Conservation (phyloP, 2,113 vertebrate species). For the Aplodontia rufa region DNA sequence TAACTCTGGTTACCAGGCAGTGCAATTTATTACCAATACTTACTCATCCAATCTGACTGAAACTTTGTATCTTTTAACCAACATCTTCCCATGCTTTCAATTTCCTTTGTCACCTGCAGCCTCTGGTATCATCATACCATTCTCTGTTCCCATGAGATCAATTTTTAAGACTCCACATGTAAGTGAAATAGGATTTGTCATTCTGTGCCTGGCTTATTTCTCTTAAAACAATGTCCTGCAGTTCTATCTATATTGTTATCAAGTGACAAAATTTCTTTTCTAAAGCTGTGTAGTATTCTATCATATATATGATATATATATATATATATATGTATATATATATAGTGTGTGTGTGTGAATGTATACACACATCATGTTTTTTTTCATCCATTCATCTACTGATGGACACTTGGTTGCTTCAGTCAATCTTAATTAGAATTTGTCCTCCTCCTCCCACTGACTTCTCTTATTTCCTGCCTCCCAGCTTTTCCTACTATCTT, state of each 20-base stretch:
- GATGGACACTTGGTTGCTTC: not conserved
- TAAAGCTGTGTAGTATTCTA: not conserved
- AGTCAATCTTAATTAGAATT: not conserved
- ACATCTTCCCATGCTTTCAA: not conserved
- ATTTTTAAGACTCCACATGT: not conserved
- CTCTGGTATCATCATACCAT: not conserved
- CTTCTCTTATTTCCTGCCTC: not conserved
- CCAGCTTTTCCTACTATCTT: not conserved
- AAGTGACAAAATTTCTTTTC: not conserved
- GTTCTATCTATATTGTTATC: not conserved
- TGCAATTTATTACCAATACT: not conserved
- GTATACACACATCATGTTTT: too few relatives aligned
- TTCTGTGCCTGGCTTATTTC: not conserved
- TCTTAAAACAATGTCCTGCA: not conserved
- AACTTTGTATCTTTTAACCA: not conserved
- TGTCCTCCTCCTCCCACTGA: not conserved
- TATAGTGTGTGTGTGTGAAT: too few relatives aligned
- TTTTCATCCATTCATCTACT: not conserved
- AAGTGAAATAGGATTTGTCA: not conserved
- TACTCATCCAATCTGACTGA: not conserved
- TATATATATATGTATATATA: too few relatives aligned
- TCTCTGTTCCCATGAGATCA: not conserved
- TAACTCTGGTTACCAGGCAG: not conserved
- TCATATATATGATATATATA: too few relatives aligned
- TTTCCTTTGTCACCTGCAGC: not conserved